phyloP scores from a whole-genome alignment of 2,888 invertebrate species.

The Philopedon plagiatum region DNA sequence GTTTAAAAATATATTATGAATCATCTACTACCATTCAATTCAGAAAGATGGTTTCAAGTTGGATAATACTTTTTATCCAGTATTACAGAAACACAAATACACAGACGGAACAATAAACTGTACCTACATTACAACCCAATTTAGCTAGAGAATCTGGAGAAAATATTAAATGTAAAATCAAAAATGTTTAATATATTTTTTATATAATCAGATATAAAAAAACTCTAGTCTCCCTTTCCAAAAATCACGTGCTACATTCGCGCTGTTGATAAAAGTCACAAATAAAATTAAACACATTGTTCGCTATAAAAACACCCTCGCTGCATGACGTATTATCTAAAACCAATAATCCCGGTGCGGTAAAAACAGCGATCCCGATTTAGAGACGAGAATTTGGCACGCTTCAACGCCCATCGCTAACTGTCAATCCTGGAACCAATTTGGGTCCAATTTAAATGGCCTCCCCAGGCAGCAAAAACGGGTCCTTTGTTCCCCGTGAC shows the following conservation, averaged over 20 bases:
- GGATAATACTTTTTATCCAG: no score
- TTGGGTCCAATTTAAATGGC: constrained; percentile 58
- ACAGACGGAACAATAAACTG: no score
- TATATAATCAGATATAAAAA: no score
- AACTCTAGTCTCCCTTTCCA: neutral
- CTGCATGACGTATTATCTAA: constrained; percentile 50
- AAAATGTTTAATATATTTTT: no score
- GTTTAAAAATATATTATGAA: no score
- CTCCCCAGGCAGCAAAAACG: constrained; percentile 60
- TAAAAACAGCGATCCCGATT: constrained; percentile 47
- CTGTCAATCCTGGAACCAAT: constrained; percentile 58
- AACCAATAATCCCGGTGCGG: constrained; percentile 52
- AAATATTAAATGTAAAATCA: no score
- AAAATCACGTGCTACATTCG: constrained; percentile 21
- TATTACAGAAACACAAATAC: no score
- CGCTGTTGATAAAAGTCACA: constrained; percentile 33
- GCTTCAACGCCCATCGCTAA: constrained; percentile 54
- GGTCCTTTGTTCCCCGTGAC: constrained; percentile 57
- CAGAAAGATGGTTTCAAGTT: no score
- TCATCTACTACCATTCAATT: no score
- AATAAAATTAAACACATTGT: constrained; percentile 47
- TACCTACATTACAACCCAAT: no score
- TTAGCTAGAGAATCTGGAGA: no score
- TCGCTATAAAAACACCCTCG: constrained; percentile 44
- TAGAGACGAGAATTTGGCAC: constrained; percentile 50